A percentile compares a stretch with the other conserved stretches of the same genome.
Evolutionary conservation across 2,888 invertebrate species (phyloP).

Genomic region (Achlya flavicornis): DNA sequence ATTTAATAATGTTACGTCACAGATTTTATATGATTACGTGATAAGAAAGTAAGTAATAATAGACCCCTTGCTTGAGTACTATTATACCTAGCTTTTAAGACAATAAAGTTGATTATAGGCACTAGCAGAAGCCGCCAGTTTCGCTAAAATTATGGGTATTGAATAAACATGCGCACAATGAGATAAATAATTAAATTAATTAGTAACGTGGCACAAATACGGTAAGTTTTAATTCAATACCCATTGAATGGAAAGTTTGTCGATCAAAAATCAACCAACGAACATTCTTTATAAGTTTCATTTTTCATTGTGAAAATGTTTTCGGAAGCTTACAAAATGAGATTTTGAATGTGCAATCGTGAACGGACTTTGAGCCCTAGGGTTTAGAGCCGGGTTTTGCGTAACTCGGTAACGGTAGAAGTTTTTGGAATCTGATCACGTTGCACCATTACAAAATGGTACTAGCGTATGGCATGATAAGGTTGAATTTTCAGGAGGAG

Average conservation of each 20-base stretch:
- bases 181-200: slow-evolving; percentile 80
- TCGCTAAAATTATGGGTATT: slow-evolving; percentile 63
- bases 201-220: slow-evolving; percentile 77
- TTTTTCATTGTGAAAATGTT: slow-evolving; percentile 71
- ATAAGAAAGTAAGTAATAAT: background rate
- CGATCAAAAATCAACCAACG: slow-evolving; percentile 68
- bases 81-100: background rate
- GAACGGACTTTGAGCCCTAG: slow-evolving; percentile 56
- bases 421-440: slow-evolving; percentile 72
- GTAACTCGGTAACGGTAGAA: slow-evolving; percentile 57
- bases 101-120: background rate
- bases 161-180: slow-evolving; percentile 72
- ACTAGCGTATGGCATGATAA: slow-evolving; percentile 42
- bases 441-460: slow-evolving; percentile 47
- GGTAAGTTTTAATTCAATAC: slow-evolving; percentile 81
- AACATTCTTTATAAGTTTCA: slow-evolving; percentile 63
- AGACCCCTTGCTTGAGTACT: background rate
- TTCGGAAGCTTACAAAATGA: slow-evolving; percentile 77
- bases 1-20: background rate
- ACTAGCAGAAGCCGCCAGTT: slow-evolving; percentile 15
- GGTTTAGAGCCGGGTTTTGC: slow-evolving; percentile 58
- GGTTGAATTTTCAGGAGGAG: slow-evolving; percentile 47
- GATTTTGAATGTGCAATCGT: slow-evolving; percentile 51
- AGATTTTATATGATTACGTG: background rate
- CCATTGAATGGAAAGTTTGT: slow-evolving; percentile 61